Evolutionary conservation across 2,113 vertebrate species (phyloP).

Genomic region (Anhinga anhinga): DNA sequence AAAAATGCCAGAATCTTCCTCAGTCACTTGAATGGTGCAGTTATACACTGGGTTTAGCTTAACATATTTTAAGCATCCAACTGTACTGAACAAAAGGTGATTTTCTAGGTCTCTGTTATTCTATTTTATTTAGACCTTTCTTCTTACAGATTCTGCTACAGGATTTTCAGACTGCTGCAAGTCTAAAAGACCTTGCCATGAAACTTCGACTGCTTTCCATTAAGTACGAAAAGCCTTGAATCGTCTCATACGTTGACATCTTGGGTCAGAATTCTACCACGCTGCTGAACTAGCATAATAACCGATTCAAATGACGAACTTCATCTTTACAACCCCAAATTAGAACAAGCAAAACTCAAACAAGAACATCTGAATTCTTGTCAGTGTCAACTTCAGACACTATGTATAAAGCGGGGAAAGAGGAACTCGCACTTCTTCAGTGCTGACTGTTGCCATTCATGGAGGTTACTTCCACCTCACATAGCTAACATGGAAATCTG

Average conservation of each 20-base stretch:
- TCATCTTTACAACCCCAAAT: neutral
- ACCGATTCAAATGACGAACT: neutral
- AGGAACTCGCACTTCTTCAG: neutral
- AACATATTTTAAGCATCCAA: neutral
- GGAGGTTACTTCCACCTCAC: neutral
- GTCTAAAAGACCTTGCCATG: neutral
- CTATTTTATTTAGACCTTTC: neutral
- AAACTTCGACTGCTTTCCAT: neutral
- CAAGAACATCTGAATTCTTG: neutral
- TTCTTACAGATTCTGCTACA: neutral
- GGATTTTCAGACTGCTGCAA: neutral
- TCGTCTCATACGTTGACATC: rapidly evolving
- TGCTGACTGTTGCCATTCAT: neutral
- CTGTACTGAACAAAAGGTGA: neutral
- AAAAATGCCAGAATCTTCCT: neutral
- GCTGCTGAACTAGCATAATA: neutral
- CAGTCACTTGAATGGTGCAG: neutral
- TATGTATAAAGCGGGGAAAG: neutral
- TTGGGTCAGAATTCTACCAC: neutral
- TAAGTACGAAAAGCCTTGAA: neutral
- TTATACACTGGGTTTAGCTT: neutral
- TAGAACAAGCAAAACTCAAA: neutral
- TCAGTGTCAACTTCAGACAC: neutral
- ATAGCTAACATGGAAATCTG: neutral
- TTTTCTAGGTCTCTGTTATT: neutral